Percentiles rank a stretch among this genome's conserved stretches.
phyloP scores from a whole-genome alignment of 2,888 invertebrate genomes.

The Mimumesa dahlbomi region DNA sequence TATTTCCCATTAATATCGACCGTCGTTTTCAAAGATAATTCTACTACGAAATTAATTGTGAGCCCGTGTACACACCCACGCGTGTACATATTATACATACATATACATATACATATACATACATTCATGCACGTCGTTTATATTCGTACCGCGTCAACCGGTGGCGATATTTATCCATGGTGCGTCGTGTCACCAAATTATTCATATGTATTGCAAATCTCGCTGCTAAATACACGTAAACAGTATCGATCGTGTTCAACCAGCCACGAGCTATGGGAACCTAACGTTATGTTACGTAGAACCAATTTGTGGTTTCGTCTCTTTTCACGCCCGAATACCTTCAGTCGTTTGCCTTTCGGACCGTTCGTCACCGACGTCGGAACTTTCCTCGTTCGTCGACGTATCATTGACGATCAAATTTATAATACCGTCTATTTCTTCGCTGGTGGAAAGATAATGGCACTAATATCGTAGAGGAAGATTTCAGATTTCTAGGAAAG shows the following conservation, averaged over 20 bases:
- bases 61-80: no score
- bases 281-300: constrained; percentile 10
- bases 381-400: constrained; percentile 15
- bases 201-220: constrained; percentile 34
- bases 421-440: no score
- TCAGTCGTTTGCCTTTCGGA: constrained; percentile 20
- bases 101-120: no score
- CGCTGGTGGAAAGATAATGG: no score
- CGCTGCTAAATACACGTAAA: constrained; percentile 13
- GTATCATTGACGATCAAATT: no score
- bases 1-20: neutral
- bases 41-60: neutral
- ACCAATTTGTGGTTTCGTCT: constrained; percentile 38
- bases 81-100: no score
- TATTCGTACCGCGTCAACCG: no score
- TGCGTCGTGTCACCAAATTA: constrained; percentile 13
- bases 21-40: neutral
- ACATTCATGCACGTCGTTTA: no score
- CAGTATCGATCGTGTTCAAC: constrained; percentile 37
- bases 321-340: constrained; percentile 37
- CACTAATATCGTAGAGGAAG: no score
- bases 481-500: no score
- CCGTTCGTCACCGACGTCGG: no score
- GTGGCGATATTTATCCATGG: neutral
- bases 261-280: neutral